Evolutionary conservation across 2,113 vertebrate species (phyloP).

Genomic region (Apodemus speciosus): DNA sequence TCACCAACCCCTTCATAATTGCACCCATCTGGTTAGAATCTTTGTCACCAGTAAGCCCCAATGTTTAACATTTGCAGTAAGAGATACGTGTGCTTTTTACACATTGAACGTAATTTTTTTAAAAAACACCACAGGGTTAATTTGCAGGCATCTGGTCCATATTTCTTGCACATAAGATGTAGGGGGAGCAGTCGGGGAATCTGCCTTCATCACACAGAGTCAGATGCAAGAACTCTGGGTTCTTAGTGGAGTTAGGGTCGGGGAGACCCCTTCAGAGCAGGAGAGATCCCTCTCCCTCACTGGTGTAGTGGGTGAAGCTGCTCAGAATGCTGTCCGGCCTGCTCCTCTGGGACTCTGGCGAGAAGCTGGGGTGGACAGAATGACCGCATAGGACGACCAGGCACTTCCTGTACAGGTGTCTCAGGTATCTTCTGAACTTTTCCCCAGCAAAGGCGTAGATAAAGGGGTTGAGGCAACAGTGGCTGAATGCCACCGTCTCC

Average conservation of each 20-base stretch:
- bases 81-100: background rate
- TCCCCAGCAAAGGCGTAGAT: slow-evolving; percentile 95
- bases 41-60: background rate
- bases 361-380: slow-evolving; percentile 47
- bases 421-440: slow-evolving; percentile 91
- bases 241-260: background rate
- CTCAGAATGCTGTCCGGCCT: slow-evolving; percentile 68
- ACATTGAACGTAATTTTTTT: background rate
- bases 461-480: slow-evolving; percentile 94
- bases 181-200: background rate
- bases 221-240: background rate
- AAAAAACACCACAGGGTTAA: background rate
- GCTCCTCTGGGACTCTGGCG: slow-evolving; percentile 52
- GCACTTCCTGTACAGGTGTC: slow-evolving; percentile 75
- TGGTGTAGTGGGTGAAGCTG: slow-evolving; percentile 81
- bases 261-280: slow-evolving; percentile 60
- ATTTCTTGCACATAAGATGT: background rate
- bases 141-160: background rate
- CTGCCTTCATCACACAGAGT: background rate
- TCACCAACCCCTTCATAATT: background rate
- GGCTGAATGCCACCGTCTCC: slow-evolving; percentile 89
- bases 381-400: slow-evolving; percentile 77
- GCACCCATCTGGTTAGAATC: background rate
- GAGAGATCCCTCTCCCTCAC: slow-evolving; percentile 74
- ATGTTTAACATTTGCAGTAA: background rate